Evolutionary conservation across 2,888 invertebrate species (phyloP), one percentile per base, ranked within the genome.

Genomic region (Erynnis tages): DNA sequence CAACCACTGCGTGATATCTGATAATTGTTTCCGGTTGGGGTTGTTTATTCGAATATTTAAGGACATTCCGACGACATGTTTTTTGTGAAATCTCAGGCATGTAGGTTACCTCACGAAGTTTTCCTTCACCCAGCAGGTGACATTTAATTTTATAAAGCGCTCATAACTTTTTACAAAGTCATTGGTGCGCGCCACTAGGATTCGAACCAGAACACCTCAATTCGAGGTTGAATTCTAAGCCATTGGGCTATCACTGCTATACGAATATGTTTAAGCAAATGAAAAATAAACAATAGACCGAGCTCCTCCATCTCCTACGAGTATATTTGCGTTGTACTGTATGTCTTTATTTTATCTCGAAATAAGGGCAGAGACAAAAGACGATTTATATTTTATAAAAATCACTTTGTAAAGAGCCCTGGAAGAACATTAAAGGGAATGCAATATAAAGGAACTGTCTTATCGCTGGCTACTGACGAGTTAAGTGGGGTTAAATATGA

Each of bases 1-100:
- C 63, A 57, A 53, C 59, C 53, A 56, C 50, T 53, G 49, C 54
- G 57, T 55, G 57, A 63, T 70, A 71, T 71, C 70, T 66, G 69
- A 70, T 71, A 71, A 71, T 71, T 69, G 67, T 68, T 69, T 67
- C 67, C 64, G 55, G 53, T 43, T 43, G 41, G n/a, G n/a, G n/a
- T n/a, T n/a, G n/a, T n/a, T n/a, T n/a, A n/a, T n/a, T n/a, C n/a
- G n/a, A n/a, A n/a, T n/a, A 29, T 29, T 29, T 10, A 29, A 10
- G 11, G 29, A 4, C n/a, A n/a, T n/a, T n/a, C n/a, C n/a, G n/a
- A n/a, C n/a, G n/a, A n/a, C n/a, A n/a, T n/a, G n/a, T n/a, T n/a
- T n/a, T n/a, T n/a, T n/a, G n/a, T n/a, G n/a, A n/a, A n/a, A n/a
- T n/a, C n/a, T n/a, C n/a, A n/a, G n/a, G n/a, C n/a, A n/a, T n/a